A percentile compares a stretch with the other conserved stretches of the same genome.
These are phyloP conservation scores for Cavia aperea DNA, from an alignment of 2,113 vertebrate species.

Conservation along the genomic window DNA sequence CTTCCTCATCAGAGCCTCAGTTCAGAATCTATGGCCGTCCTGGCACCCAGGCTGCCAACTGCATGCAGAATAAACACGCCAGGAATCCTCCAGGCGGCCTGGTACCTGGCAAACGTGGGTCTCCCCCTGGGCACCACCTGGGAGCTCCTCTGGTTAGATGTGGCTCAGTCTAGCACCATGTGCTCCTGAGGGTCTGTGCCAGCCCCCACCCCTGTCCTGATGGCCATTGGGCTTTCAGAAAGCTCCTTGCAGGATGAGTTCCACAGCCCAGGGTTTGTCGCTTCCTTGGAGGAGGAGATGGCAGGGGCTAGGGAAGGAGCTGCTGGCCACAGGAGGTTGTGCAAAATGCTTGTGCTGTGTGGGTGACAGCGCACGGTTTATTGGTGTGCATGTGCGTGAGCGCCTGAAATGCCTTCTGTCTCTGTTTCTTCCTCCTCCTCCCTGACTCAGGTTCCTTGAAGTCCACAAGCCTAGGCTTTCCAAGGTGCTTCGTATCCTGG, in stretches of 20 bases:
- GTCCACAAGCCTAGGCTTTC: constrained; percentile 75
- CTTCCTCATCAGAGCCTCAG: background rate
- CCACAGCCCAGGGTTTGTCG: background rate
- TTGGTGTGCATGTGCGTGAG: accelerated
- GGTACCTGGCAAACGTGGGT: background rate
- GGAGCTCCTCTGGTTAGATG: background rate
- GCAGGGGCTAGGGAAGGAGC: background rate
- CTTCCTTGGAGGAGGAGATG: background rate
- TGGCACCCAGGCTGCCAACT: background rate
- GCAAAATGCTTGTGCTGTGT: background rate
- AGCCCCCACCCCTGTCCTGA: background rate
- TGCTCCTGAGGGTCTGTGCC: accelerated
- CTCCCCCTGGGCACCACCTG: background rate
- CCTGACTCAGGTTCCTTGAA: constrained; percentile 83
- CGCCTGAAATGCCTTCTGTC: background rate
- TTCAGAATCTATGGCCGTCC: background rate
- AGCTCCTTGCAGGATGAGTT: background rate
- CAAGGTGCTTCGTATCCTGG: constrained; percentile 82
- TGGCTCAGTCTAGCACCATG: background rate
- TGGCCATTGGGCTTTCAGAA: background rate
- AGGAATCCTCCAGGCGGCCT: background rate
- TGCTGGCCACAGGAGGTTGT: background rate
- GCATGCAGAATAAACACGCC: background rate
- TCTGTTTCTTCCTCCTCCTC: background rate
- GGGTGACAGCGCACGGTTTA: background rate